phyloP scores from a whole-genome alignment of 1,140 invertebrate species.

The Drosophila watanabei region DNA sequence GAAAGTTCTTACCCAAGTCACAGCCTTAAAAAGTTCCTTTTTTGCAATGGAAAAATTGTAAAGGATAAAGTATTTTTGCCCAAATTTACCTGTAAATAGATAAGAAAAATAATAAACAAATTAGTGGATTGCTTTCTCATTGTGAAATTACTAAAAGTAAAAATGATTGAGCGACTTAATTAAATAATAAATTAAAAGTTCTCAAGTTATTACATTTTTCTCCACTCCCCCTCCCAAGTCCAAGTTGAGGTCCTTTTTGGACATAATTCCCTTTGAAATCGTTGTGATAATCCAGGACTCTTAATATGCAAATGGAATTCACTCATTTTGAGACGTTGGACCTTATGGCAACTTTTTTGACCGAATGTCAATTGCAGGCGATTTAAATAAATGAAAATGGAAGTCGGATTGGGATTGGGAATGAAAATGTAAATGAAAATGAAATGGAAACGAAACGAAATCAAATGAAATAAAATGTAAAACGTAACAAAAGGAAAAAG shows the following conservation, averaged over 20 bases:
- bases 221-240: no score
- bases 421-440: conserved; percentile 25
- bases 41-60: background rate
- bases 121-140: conserved; percentile 8
- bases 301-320: conserved; percentile 20
- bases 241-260: background rate
- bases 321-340: background rate
- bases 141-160: background rate
- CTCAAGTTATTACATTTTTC: background rate
- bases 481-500: conserved; percentile 21
- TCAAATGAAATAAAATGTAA: conserved; percentile 28
- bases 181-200: background rate
- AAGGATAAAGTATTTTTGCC: background rate
- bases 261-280: conserved; percentile 5
- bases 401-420: conserved; percentile 24
- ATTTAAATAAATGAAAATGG: conserved; percentile 71
- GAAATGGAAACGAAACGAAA: conserved; percentile 41
- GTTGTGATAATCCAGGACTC: background rate
- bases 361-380: conserved; percentile 63
- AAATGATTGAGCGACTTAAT: background rate
- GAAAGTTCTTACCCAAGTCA: background rate
- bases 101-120: background rate
- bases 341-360: conserved; percentile 20
- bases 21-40: background rate
- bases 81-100: conserved; percentile 34